phyloP scores from a whole-genome alignment of 2,113 vertebrate genomes.

The Oncorhynchus keta region DNA sequence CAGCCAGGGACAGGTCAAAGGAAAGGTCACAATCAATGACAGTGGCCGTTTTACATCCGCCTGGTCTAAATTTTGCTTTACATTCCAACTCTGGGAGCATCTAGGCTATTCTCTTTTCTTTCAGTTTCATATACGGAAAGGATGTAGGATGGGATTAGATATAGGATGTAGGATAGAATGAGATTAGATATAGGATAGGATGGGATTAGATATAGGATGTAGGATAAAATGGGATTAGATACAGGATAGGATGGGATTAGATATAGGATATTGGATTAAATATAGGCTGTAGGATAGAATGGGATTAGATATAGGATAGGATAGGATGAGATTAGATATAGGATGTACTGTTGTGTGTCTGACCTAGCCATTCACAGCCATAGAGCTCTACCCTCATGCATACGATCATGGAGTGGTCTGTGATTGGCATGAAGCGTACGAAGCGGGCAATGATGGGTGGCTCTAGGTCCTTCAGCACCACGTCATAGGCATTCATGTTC shows the following conservation, averaged over 20 bases:
- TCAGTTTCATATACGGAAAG: too few relatives aligned
- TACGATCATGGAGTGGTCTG: conserved; percentile 89
- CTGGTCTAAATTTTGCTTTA: not conserved
- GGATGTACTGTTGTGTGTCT: conserved; percentile 29
- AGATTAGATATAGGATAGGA: too few relatives aligned
- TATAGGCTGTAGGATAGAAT: too few relatives aligned
- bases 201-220: too few relatives aligned
- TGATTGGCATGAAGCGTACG: conserved; percentile 92
- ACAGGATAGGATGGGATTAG: too few relatives aligned
- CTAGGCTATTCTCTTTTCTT: too few relatives aligned
- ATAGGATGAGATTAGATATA: not conserved
- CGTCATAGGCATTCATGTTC: conserved; percentile 91
- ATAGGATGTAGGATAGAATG: too few relatives aligned
- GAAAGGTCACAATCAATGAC: not conserved
- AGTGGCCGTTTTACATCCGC: not conserved
- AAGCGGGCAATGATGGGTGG: conserved; percentile 91
- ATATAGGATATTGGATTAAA: too few relatives aligned
- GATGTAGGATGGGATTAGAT: too few relatives aligned
- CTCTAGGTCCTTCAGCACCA: conserved; percentile 93
- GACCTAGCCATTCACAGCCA: conserved; percentile 95
- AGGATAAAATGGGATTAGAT: too few relatives aligned
- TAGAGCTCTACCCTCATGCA: conserved; percentile 97
- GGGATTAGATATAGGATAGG: too few relatives aligned
- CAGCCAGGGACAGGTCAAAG: conserved; percentile 22
- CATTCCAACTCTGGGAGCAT: not conserved